These are phyloP conservation scores for Eurystomus glaucurus DNA, from an alignment of 2,797 vertebrate genomes.

Conservation along the genomic window DNA sequence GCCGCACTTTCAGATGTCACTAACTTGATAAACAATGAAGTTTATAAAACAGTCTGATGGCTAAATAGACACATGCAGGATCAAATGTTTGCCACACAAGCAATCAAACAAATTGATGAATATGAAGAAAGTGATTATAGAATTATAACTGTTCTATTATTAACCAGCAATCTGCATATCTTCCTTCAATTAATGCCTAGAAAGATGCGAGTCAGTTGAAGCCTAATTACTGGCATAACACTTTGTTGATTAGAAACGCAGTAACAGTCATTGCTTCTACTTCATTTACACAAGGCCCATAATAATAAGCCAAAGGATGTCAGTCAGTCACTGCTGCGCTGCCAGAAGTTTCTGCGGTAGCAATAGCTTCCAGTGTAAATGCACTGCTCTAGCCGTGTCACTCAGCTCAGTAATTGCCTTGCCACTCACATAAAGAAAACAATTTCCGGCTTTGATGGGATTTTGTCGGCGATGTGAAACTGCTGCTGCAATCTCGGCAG, in stretches of 20 bases:
- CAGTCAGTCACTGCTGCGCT: conserved; percentile 69
- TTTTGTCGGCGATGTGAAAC: neutral
- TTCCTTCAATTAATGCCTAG: conserved; percentile 78
- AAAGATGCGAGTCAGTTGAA: conserved; percentile 73
- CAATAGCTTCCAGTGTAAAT: conserved; percentile 45
- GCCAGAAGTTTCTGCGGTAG: conserved; percentile 24
- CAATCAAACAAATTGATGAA: conserved; percentile 82
- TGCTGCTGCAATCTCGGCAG: conserved; percentile 24
- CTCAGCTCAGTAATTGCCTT: conserved; percentile 65
- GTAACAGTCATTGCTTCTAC: conserved; percentile 57
- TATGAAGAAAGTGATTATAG: conserved; percentile 72
- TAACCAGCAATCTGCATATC: conserved; percentile 80
- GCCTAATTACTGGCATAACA: conserved; percentile 81
- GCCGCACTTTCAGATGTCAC: conserved; percentile 27
- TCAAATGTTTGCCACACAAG: conserved; percentile 80
- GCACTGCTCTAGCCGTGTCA: conserved; percentile 28
- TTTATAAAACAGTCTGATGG: conserved; percentile 46
- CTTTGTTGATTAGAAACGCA: conserved; percentile 78
- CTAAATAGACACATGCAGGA: conserved; percentile 70
- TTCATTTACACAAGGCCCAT: conserved; percentile 65
- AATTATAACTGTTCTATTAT: conserved; percentile 81
- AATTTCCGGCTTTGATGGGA: conserved; percentile 51
- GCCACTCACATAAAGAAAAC: conserved; percentile 61
- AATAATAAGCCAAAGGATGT: conserved; percentile 62
- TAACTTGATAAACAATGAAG: conserved; percentile 70